Evolutionary conservation across 2,888 invertebrate species (phyloP), one percentile per base, ranked within the genome.

Genomic region (Odontocolon sp.): DNA sequence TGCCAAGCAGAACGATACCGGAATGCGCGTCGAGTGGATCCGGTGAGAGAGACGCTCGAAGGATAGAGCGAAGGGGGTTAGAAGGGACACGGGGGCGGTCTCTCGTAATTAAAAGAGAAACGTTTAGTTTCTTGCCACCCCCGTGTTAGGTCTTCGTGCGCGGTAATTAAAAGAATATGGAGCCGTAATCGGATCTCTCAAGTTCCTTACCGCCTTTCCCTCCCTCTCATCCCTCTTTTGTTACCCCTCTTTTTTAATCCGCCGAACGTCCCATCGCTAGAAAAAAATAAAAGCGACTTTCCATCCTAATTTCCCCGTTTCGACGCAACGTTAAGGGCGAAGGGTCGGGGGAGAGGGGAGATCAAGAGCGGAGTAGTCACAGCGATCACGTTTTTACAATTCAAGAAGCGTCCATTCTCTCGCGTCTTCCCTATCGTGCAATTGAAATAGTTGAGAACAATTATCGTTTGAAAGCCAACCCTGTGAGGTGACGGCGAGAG

Each of bases 101-200:
- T 64, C 21, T 83, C 83, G 88, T 87, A 89, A 89, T 89, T 89
- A 89, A 88, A 89, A 88, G 86, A 87, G 87, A 89, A 88, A 88
- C 87, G 85, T 88, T 89, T 87, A 85, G 86, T 86, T 87, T 85
- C 84, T 85, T 80, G 77, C 74, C 72, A 75, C 77, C 77, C 77
- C 77, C 71, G 33, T 66, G 69, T 77, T 71, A 63, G 73, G 67
- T 69, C 66, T 54, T 64, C 28, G 69, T 70, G 68, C 66, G 52
- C 78, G 87, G 86, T 88, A 89, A 89, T 89, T 89, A 89, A 89
- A 89, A 89, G 87, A 88, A 88, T 87, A 89, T 87, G 86, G 86
- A 82, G 81, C 77, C 80, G 84, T 88, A 88, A 88, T 87, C 87
- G 86, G 83, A 56, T 83, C 79, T 82, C 68, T 45, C 67, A 5